Evolutionary conservation across 2,888 invertebrate species (phyloP).

Genomic region (Lordiphosa fenestrarum): DNA sequence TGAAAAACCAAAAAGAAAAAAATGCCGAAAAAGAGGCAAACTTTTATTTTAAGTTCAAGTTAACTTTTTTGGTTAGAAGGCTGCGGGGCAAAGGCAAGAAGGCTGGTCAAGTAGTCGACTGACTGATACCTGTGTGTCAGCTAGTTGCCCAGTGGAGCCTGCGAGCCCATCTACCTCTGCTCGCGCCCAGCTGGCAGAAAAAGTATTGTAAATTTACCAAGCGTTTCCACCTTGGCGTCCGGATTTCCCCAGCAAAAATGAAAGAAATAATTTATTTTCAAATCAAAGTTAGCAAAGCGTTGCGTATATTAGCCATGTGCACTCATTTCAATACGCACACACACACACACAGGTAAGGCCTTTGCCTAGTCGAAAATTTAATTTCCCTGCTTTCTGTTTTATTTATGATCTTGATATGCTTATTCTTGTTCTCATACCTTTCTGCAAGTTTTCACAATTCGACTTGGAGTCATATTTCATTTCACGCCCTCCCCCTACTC

Average conservation of each 20-base stretch:
- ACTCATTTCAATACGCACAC: constrained; percentile 53
- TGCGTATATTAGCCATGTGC: constrained; percentile 73
- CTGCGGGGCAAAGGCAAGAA: constrained; percentile 32
- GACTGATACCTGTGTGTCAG: neutral
- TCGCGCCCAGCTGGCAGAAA: neutral
- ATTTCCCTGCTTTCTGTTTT: constrained; percentile 73
- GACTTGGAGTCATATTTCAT: constrained; percentile 75
- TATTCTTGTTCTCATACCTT: constrained; percentile 61
- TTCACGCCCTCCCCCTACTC: constrained; percentile 38
- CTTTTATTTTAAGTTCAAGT: constrained; percentile 76
- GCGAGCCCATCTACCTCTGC: neutral
- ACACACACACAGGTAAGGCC: constrained; percentile 20
- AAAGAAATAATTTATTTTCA: constrained; percentile 73
- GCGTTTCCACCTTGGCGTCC: constrained; percentile 34
- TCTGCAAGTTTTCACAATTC: constrained; percentile 76
- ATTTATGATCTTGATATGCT: constrained; percentile 76
- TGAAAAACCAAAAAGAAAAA: constrained; percentile 26
- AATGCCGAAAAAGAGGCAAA: constrained; percentile 41
- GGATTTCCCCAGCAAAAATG: constrained; percentile 42
- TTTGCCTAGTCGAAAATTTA: constrained; percentile 72
- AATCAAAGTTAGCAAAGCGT: constrained; percentile 73
- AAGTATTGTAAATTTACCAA: constrained; percentile 44
- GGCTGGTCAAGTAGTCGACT: constrained; percentile 1
- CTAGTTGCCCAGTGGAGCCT: too few relatives aligned
- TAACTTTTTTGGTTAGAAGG: constrained; percentile 72